Conservation (phyloP, 2,888 invertebrate species). For the Spodoptera picta region DNA sequence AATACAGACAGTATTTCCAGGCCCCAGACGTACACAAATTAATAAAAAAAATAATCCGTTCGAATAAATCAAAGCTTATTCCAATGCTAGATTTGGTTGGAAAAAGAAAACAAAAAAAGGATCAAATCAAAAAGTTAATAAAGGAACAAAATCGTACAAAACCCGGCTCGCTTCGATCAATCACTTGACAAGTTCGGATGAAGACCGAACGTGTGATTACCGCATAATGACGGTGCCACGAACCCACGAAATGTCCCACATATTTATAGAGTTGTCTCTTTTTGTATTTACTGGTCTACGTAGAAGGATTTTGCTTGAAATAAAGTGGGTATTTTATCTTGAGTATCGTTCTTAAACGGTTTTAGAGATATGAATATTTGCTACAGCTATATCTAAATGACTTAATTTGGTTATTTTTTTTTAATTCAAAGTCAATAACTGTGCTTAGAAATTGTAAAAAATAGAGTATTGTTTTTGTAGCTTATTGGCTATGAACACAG, state of each 20-base stretch:
- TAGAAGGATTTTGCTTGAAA: conserved; percentile 4
- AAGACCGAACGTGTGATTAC: conserved; percentile 68
- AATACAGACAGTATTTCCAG: conserved; percentile 6
- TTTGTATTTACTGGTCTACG: conserved; percentile 36
- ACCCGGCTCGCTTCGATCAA: conserved; percentile 62
- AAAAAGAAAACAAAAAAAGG: conserved; percentile 27
- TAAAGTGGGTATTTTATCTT: conserved; percentile 28
- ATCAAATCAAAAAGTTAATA: conserved; percentile 41
- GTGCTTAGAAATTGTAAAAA: too few relatives aligned
- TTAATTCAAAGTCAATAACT: too few relatives aligned
- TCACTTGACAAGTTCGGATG: conserved; percentile 63
- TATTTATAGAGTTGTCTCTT: conserved; percentile 52
- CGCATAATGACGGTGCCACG: conserved; percentile 62
- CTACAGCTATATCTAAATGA: too few relatives aligned
- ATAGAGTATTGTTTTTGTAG: too few relatives aligned
- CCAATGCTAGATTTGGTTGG: conserved; percentile 19
- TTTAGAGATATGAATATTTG: conserved; percentile 1
- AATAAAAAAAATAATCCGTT: conserved; percentile 16
- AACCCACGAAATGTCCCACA: conserved; percentile 51
- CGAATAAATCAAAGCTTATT: conserved; percentile 41
- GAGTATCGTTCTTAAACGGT: conserved; percentile 15
- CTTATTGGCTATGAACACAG: too few relatives aligned
- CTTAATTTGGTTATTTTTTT: too few relatives aligned
- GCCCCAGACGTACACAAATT: conserved; percentile 16
- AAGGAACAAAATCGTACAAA: conserved; percentile 54